These are phyloP conservation scores for Chiroxiphia lanceolata DNA, from an alignment of 2,797 vertebrate genomes.

Conservation along the genomic window DNA sequence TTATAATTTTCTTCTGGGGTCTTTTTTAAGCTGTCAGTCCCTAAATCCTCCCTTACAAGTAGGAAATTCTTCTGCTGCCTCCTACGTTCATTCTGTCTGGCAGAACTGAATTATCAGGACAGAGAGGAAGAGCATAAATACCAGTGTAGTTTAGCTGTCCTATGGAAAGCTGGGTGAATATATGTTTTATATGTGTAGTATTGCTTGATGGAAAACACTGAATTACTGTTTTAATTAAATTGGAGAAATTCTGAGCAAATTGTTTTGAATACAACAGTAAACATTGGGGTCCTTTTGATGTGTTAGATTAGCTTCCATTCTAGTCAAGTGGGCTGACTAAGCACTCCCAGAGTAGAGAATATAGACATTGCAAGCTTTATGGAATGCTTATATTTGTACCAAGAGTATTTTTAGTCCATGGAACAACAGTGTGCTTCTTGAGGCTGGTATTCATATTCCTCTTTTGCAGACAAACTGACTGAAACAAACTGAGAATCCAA, in stretches of 20 bases:
- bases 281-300: neutral
- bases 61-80: constrained; percentile 17
- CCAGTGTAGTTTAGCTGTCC: neutral
- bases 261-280: neutral
- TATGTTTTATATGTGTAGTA: neutral
- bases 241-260: neutral
- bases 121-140: neutral
- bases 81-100: neutral
- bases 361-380: neutral
- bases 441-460: neutral
- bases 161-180: neutral
- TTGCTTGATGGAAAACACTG: neutral
- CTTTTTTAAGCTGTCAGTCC: neutral
- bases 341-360: neutral
- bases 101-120: neutral
- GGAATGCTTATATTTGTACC: neutral
- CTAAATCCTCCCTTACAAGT: constrained; percentile 7
- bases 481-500: neutral
- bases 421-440: neutral
- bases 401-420: neutral
- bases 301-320: neutral
- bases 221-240: neutral
- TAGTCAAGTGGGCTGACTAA: neutral
- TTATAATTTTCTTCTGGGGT: neutral
- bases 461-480: neutral